phyloP scores from a whole-genome alignment of 2,113 vertebrate species.

The Heptranchias perlo region DNA sequence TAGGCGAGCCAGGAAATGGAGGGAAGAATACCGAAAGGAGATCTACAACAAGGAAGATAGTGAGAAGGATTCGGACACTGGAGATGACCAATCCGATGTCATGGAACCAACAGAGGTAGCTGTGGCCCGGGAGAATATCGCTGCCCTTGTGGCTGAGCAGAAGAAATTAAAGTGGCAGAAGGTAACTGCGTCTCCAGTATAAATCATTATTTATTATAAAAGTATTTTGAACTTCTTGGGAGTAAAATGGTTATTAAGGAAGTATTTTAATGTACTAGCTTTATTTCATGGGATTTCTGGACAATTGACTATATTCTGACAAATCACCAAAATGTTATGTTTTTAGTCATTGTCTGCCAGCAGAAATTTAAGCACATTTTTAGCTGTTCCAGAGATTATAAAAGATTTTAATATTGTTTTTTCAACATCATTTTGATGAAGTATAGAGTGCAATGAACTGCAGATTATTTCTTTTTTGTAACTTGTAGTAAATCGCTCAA shows the following conservation, averaged over 20 bases:
- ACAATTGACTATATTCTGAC: too few relatives aligned
- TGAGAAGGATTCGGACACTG: slow-evolving; percentile 73
- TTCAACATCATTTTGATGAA: neutral
- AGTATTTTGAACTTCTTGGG: neutral
- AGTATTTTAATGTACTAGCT: neutral
- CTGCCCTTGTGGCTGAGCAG: slow-evolving; percentile 65
- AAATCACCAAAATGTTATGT: too few relatives aligned
- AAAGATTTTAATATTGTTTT: neutral
- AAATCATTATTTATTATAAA: neutral
- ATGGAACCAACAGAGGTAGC: slow-evolving; percentile 66
- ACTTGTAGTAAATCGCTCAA: neutral
- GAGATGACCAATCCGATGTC: slow-evolving; percentile 66
- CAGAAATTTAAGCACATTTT: neutral
- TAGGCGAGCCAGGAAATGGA: slow-evolving; percentile 62
- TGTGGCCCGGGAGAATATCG: slow-evolving; percentile 66
- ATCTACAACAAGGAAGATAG: slow-evolving; percentile 68
- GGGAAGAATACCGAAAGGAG: slow-evolving; percentile 67
- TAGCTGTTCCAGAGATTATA: neutral
- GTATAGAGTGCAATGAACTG: neutral
- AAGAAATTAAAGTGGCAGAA: slow-evolving; percentile 71
- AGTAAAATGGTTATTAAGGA: neutral
- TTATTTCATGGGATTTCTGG: too few relatives aligned
- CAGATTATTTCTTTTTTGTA: neutral
- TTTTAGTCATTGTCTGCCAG: neutral
- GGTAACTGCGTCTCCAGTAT: slow-evolving; percentile 49